Conservation (phyloP, 30 jellyfish, hydroid and myxozoan species). For the Catostylus mosaicus region DNA sequence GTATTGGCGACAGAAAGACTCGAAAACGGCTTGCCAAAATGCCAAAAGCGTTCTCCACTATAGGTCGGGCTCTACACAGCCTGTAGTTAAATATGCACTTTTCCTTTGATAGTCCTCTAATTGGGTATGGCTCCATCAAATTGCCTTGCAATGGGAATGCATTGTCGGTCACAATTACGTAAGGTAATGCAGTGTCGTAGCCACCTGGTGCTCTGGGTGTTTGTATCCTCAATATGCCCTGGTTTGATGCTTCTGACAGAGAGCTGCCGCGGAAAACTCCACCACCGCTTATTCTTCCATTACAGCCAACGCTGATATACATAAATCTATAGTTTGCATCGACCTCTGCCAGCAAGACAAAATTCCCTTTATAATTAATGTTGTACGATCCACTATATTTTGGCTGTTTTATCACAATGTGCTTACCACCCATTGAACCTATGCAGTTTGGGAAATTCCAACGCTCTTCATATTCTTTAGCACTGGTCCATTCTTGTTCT, state of each 20-base stretch:
- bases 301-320: conserved; percentile 55
- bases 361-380: conserved; percentile 53
- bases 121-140: conserved; percentile 38
- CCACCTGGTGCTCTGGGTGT: conserved; percentile 3
- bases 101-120: conserved; percentile 26
- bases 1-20: conserved; percentile 20
- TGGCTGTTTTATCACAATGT: conserved; percentile 48
- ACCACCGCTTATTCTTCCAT: conserved; percentile 60
- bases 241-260: background rate
- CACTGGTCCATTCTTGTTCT: conserved; percentile 67
- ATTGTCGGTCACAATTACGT: conserved; percentile 25
- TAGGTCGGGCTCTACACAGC: conserved; percentile 12
- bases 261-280: conserved; percentile 3
- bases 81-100: conserved; percentile 12
- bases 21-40: conserved; percentile 58
- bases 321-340: conserved; percentile 52
- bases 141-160: conserved; percentile 23
- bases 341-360: conserved; percentile 57
- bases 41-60: conserved; percentile 29
- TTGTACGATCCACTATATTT: conserved; percentile 34
- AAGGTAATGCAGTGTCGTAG: conserved; percentile 1
- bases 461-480: conserved; percentile 13
- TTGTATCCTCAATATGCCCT: conserved; percentile 4
- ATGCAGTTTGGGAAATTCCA: conserved; percentile 62
- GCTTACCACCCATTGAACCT: conserved; percentile 71